These are phyloP conservation scores for Gasterosteus nipponicus DNA, from an alignment of 2,113 vertebrate species.

Conservation along the genomic window DNA sequence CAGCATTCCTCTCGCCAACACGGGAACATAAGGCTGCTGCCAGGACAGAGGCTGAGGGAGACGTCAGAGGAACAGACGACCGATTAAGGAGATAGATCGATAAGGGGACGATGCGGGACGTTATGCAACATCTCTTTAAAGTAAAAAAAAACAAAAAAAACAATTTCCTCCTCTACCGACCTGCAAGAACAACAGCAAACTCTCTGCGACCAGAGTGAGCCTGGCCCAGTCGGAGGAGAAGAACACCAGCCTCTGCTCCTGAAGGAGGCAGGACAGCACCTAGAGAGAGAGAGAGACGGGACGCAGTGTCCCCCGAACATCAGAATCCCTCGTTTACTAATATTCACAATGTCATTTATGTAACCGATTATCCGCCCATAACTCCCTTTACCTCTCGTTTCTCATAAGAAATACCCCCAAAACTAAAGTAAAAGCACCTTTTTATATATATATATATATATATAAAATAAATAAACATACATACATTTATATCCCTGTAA, in stretches of 20 bases:
- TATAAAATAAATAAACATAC: background rate
- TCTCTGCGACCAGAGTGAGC: slow-evolving; percentile 89
- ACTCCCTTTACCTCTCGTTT: background rate
- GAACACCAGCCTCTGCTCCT: slow-evolving; percentile 90
- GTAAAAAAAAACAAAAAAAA: background rate
- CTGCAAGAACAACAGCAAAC: slow-evolving; percentile 89
- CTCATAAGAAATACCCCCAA: background rate
- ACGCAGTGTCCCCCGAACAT: background rate
- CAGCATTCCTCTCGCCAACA: slow-evolving; percentile 91
- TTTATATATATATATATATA: background rate
- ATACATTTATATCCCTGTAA: background rate
- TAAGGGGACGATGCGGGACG: background rate
- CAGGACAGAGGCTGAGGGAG: slow-evolving; percentile 86
- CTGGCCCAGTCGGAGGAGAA: slow-evolving; percentile 92
- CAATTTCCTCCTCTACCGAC: slow-evolving; percentile 31
- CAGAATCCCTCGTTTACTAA: background rate
- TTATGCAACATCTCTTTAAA: background rate
- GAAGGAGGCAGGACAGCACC: slow-evolving; percentile 91
- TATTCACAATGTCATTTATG: background rate
- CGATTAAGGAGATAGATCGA: background rate
- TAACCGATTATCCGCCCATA: background rate
- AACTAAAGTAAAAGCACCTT: background rate
- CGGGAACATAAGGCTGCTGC: slow-evolving; percentile 94
- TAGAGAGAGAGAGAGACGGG: slow-evolving; percentile 58
- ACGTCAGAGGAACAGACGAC: background rate